Evolutionary conservation across 2,113 vertebrate species (phyloP).

Genomic region (Hypocryptadius cinnamomeus): DNA sequence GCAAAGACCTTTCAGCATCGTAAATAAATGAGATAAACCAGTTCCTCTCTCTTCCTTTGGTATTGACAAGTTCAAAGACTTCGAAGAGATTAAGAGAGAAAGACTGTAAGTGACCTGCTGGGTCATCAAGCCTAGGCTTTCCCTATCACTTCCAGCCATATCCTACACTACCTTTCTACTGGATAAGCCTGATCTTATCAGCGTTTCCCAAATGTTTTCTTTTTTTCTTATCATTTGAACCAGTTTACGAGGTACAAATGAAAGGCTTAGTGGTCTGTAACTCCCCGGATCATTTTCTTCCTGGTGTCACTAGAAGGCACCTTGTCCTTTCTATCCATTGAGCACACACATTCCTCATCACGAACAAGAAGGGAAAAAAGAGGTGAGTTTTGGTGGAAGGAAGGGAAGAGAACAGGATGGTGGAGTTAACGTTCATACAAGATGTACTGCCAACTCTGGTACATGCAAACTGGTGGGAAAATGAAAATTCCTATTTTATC

Average conservation of each 20-base stretch:
- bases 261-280: constrained; percentile 7
- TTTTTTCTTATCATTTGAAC: constrained; percentile 30
- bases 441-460: not conserved
- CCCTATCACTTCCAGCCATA: constrained; percentile 51
- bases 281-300: not conserved
- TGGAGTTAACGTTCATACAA: not conserved
- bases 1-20: not conserved
- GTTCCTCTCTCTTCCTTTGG: constrained; percentile 3
- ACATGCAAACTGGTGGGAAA: not conserved
- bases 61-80: constrained; percentile 52
- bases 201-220: constrained; percentile 8
- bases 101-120: constrained; percentile 47
- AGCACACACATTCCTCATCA: not conserved
- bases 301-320: not conserved
- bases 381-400: not conserved
- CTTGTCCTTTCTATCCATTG: not conserved
- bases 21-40: constrained; percentile 47
- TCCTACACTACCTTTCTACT: constrained; percentile 23
- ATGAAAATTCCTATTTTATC: not conserved
- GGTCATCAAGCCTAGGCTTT: constrained; percentile 13
- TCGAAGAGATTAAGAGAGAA: constrained; percentile 37
- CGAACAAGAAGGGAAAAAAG: not conserved
- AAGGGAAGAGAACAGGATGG: not conserved
- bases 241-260: constrained; percentile 38
- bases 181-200: constrained; percentile 57